These are phyloP conservation scores for Salvelinus fontinalis DNA, from an alignment of 2,113 vertebrate species.

Conservation along the genomic window DNA sequence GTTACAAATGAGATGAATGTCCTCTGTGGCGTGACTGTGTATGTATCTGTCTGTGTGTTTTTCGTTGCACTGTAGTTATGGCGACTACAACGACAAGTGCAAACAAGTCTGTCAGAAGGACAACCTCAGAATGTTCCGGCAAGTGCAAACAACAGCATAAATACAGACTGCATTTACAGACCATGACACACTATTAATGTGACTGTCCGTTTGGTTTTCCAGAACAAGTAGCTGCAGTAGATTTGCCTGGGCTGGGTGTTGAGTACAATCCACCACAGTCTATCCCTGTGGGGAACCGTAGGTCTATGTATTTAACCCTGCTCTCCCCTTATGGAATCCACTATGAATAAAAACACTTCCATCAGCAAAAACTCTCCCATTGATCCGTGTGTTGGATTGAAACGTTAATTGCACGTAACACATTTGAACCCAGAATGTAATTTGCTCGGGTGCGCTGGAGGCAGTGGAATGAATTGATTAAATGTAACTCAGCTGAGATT, in stretches of 20 bases:
- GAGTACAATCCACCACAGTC: background rate
- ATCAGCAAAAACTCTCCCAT: slow-evolving; percentile 45
- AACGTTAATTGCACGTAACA: slow-evolving; percentile 51
- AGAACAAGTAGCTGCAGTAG: background rate
- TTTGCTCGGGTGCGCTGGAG: slow-evolving; percentile 45
- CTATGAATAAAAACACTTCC: slow-evolving; percentile 26
- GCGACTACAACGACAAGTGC: background rate
- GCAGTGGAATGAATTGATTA: slow-evolving; percentile 55
- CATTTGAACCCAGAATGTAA: slow-evolving; percentile 37
- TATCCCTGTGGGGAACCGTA: slow-evolving; percentile 5
- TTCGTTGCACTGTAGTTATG: background rate
- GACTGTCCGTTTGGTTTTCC: background rate
- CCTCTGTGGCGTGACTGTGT: background rate
- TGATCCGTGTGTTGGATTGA: slow-evolving; percentile 41
- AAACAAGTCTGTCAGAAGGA: background rate
- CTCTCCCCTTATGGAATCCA: slow-evolving; percentile 2
- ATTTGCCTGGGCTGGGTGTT: background rate
- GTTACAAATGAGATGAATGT: background rate
- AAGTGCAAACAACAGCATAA: background rate
- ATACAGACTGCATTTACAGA: background rate
- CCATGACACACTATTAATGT: background rate
- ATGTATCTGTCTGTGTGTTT: background rate
- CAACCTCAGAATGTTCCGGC: background rate
- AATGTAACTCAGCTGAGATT: slow-evolving; percentile 36
- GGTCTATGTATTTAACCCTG: slow-evolving; percentile 11